Percentiles rank a stretch among this genome's conserved stretches.
These are phyloP conservation scores for Pteria penguin DNA, from an alignment of 2,888 invertebrate species.

Conservation along the genomic window DNA sequence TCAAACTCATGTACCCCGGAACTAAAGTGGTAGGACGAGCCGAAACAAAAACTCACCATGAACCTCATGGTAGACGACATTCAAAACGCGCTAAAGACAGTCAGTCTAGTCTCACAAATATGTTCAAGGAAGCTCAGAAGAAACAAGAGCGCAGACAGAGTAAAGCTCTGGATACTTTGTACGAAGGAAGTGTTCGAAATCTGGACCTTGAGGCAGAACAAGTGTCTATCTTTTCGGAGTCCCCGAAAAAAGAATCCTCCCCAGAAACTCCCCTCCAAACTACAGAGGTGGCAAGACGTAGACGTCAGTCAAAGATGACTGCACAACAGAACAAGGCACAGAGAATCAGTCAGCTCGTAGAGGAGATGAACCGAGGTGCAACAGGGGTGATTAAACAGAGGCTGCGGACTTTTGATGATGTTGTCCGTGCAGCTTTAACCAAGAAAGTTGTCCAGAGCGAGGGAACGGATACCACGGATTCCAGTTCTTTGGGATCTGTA, in stretches of 20 bases:
- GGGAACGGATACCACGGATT: background rate
- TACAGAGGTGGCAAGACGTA: background rate
- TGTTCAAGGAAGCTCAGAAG: background rate
- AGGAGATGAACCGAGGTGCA: slow-evolving; percentile 15
- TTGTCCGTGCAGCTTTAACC: slow-evolving; percentile 16
- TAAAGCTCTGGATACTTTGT: background rate
- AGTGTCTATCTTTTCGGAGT: background rate
- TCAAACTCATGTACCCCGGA: slow-evolving; percentile 40
- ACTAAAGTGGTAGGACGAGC: slow-evolving; percentile 9
- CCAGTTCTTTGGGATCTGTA: background rate
- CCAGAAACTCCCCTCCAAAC: background rate
- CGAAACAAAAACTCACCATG: background rate
- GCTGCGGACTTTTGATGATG: slow-evolving; percentile 17
- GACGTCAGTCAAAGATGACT: background rate
- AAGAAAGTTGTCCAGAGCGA: background rate
- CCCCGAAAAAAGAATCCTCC: background rate
- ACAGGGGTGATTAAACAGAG: background rate
- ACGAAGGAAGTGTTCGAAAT: slow-evolving; percentile 14
- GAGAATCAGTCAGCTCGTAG: slow-evolving; percentile 22
- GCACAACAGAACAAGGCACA: slow-evolving; percentile 3
- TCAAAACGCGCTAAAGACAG: background rate
- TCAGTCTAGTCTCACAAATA: background rate
- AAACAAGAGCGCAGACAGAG: background rate
- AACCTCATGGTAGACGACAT: background rate
- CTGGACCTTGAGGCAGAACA: background rate